Evolutionary conservation across 2,888 invertebrate species (phyloP).

Genomic region (Rhyacophila evoluta): DNA sequence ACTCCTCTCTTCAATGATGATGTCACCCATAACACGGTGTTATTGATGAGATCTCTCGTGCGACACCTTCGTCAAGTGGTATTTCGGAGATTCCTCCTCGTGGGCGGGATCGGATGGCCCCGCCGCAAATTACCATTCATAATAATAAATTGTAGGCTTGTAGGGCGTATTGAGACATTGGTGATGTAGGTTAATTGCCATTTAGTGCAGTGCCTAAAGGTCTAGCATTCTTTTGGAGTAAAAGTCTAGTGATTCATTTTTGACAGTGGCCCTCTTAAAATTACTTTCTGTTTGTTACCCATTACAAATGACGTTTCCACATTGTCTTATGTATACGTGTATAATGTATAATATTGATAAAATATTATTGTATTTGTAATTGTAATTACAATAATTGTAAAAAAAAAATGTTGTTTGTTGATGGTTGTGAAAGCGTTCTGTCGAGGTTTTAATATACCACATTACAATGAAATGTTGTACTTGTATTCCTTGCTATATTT

Average conservation of each 20-base stretch:
- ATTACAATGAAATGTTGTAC: too few relatives aligned
- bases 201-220: background rate
- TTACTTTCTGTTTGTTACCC: too few relatives aligned
- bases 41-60: background rate
- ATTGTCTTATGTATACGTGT: too few relatives aligned
- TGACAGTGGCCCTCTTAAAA: too few relatives aligned
- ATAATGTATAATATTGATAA: too few relatives aligned
- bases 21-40: background rate
- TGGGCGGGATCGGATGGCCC: background rate
- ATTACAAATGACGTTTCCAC: too few relatives aligned
- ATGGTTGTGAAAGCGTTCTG: too few relatives aligned
- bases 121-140: conserved; percentile 1
- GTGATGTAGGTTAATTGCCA: background rate
- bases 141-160: background rate
- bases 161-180: background rate
- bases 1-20: background rate
- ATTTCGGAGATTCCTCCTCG: conserved; percentile 7
- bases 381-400: too few relatives aligned
- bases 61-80: background rate
- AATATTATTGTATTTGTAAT: too few relatives aligned
- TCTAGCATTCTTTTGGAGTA: background rate
- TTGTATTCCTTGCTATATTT: too few relatives aligned
- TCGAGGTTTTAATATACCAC: too few relatives aligned
- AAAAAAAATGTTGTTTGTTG: too few relatives aligned
- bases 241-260: background rate